phyloP scores from a whole-genome alignment of 2,797 vertebrate species.

The Siniperca undulata region DNA sequence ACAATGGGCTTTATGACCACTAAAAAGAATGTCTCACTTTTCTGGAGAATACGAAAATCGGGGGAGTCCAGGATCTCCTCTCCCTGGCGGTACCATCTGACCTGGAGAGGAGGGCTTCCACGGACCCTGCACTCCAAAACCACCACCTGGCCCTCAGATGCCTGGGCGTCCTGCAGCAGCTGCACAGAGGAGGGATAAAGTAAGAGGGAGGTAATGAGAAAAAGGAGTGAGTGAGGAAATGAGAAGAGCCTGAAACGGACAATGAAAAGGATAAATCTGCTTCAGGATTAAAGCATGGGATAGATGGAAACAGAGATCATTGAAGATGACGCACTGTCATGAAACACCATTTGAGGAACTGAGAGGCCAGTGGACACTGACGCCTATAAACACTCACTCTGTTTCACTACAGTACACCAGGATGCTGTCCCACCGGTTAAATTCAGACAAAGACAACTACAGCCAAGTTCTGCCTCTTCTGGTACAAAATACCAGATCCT shows the following conservation, averaged over 20 bases:
- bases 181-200: constrained; percentile 63
- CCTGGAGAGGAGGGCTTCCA: constrained; percentile 89
- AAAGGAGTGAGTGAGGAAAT: constrained; percentile 3
- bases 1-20: not conserved
- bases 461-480: not conserved
- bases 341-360: constrained; percentile 12
- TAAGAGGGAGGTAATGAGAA: constrained; percentile 10
- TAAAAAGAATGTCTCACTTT: constrained; percentile 87
- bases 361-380: constrained; percentile 2
- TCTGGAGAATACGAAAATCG: constrained; percentile 97
- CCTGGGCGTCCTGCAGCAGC: constrained; percentile 91
- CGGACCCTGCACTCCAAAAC: constrained; percentile 95
- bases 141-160: constrained; percentile 94
- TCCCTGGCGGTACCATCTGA: constrained; percentile 94
- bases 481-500: not conserved
- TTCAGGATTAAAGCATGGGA: not conserved
- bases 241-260: constrained; percentile 17
- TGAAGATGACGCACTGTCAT: not conserved
- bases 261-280: constrained; percentile 35
- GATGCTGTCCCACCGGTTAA: not conserved
- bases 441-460: not conserved
- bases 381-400: not conserved
- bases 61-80: constrained; percentile 95
- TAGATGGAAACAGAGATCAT: not conserved
- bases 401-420: not conserved